Conservation (phyloP, 2,888 invertebrate genomes). For the Labia minor region DNA sequence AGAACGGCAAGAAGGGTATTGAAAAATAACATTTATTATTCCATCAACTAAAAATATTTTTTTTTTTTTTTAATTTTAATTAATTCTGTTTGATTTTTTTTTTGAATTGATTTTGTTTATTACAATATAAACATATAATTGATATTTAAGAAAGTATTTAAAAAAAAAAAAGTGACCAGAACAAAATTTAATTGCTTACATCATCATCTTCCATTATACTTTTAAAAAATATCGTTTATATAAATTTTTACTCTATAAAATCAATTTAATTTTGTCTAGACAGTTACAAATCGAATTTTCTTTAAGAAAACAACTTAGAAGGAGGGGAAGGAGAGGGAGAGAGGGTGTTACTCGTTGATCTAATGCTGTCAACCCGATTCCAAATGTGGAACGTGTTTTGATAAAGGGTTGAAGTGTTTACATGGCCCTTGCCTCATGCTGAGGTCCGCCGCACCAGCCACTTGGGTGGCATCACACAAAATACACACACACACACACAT, state of each 20-base stretch:
- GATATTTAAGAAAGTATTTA: no score
- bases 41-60: no score
- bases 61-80: no score
- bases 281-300: background rate
- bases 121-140: no score
- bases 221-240: background rate
- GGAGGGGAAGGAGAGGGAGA: background rate
- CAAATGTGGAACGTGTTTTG: slow-evolving; percentile 13
- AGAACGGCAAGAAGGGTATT: no score
- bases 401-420: slow-evolving; percentile 13
- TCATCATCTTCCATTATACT: no score
- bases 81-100: no score
- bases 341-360: background rate
- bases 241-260: background rate
- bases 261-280: background rate
- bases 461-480: slow-evolving; percentile 5
- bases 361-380: slow-evolving; percentile 1
- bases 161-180: no score
- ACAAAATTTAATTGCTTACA: no score
- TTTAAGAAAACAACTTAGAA: background rate
- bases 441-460: background rate
- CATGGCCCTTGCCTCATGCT: background rate
- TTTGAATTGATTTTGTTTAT: no score
- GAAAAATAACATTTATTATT: no score
- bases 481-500: background rate